Base-by-base conservation (phyloP, 2,797 vertebrate genomes). In the Fringilla coelebs region DNA sequence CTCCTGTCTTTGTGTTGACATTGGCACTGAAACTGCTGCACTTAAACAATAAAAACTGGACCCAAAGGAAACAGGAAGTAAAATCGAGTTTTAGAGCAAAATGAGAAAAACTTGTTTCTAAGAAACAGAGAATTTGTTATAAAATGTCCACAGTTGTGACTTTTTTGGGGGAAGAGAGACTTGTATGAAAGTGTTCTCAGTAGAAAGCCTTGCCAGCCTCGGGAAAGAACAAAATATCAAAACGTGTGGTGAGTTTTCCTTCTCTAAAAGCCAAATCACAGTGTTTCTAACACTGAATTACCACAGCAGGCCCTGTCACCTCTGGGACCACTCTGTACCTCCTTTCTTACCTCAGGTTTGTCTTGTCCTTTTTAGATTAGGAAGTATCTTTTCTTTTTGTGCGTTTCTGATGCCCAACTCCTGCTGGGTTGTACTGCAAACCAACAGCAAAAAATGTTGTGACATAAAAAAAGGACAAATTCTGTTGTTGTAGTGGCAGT, bases 1-100 rank as follows among this genome's bases (percentile, higher is more conserved):
- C 72, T 96, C 48, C 85, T 94, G 85, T 95, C 92, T 90, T 78
- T 63, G 15, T 94, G 83, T 91, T 96, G 94, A 95, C 55, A 65
- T 94, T 96, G 94, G 91, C 94, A 67, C 34, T 67, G 76, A 70
- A 88, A 86, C 36, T 62, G 28, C 76, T 86, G 29, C 40, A 34
- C 41, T 77, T 75, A 93, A 89, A 91, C 74, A 93, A 83, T 86
- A 89, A 92, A 95, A 91, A 25, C 22, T 57, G 13, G 18, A 72
- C 77, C 71, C 83, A 87, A 86, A 96, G 80, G 94, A 94, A 91
- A 89, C 67, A 90, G 91, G 94, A 96, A 95, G 84, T 77, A 93
- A 90, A 94, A 21, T 13, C 3, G 3, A 74, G 28, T 77, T 84
- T 83, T 85, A 48, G n/a, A 96, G 54, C 15, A 87, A 94, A 92